Evolutionary conservation across 2,113 vertebrate genomes (phyloP).

Genomic region (Epinephelus lanceolatus): DNA sequence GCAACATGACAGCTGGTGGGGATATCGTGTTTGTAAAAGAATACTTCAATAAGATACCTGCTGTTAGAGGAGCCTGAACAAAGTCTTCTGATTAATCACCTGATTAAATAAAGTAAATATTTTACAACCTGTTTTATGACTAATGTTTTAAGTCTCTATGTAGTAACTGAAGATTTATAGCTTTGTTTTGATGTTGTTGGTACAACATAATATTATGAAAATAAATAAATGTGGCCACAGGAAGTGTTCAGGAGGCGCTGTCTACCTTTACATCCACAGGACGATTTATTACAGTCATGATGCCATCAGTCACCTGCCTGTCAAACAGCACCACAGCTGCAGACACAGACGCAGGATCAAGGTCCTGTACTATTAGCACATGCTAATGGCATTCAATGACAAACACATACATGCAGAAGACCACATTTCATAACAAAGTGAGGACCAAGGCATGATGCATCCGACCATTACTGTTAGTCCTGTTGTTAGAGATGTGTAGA

Average conservation of each 20-base stretch:
- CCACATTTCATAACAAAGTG: neutral
- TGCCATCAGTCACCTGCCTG: neutral
- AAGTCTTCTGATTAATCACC: neutral
- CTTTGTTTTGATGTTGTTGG: neutral
- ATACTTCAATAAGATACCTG: neutral
- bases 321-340: slow-evolving; percentile 4
- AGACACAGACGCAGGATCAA: neutral
- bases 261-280: neutral
- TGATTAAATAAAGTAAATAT: neutral
- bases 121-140: neutral
- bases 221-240: neutral
- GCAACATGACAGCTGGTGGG: no score
- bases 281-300: neutral
- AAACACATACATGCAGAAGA: neutral
- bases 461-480: neutral
- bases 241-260: neutral
- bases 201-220: neutral
- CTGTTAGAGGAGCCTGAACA: neutral
- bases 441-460: neutral
- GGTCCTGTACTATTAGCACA: neutral
- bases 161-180: neutral
- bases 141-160: neutral
- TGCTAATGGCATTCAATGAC: neutral
- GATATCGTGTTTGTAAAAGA: neutral
- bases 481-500: neutral